Base-by-base conservation (phyloP, 2,113 vertebrate genomes). In the Muntiacus muntjak region DNA sequence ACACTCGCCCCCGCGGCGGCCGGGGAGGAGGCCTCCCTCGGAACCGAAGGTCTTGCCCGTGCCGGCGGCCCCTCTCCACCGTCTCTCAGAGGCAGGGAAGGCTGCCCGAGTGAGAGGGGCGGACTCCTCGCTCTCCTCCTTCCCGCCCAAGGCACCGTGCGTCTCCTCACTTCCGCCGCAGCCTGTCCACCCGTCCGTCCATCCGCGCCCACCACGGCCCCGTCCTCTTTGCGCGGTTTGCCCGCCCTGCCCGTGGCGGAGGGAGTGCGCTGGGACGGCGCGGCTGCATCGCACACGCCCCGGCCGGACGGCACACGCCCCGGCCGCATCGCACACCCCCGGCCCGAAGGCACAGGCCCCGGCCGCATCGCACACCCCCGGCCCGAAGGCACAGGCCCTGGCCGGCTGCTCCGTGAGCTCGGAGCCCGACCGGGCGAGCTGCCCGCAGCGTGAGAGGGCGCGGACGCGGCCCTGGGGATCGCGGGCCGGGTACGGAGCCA, bases 351-450 rank as follows among this genome's bases (percentile, higher is more conserved):
- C 40, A 40, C 40, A 40, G 40, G 40, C 40, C 40, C 40, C 40
- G 40, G 40, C 40, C 40, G 0, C 2, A 47, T 1, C 1, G 11
- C n/a, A 40, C 36, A 1, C 2, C 67, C 19, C 10, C 3, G 13
- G 40, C 36, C 5, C 5, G 3, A 40, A 1, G 0, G 11, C n/a
- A 43, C 36, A 1, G 0, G 5, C 67, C 21, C 5, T 1, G 21
- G 0, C 36, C 21, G 0, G 67, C 21, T 23, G 36, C 67, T 85
- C n/a, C 1, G 3, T 47, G 28, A 43, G 7, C n/a, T 71, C 25
- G 26, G 3, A 54, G 15, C 76, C 83, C 36, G 21, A 52, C 36
- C 10, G 15, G 17, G 16, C 33, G 33, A 6, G 21, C 67, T 25
- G 67, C 19, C n/a, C 1, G 5, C 36, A 3, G 21, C 36, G 2